phyloP scores from a whole-genome alignment of 1,140 invertebrate genomes.

The Bombus confusus region DNA sequence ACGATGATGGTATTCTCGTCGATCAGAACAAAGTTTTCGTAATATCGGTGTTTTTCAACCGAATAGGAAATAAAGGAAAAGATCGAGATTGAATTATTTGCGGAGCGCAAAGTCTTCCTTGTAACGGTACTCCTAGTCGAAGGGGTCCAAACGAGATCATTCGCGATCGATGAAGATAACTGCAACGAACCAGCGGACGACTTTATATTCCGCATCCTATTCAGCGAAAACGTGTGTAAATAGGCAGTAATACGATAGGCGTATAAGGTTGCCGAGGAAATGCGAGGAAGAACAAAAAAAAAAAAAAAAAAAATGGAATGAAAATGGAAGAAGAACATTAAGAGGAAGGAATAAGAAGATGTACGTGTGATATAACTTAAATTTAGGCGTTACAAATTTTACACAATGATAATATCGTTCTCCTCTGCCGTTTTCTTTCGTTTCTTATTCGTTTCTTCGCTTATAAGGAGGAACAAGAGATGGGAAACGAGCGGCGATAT shows the following conservation, averaged over 20 bases:
- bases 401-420: constrained; percentile 51
- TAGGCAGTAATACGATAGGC: constrained; percentile 70
- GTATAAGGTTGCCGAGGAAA: constrained; percentile 73
- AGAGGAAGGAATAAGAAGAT: background rate
- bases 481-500: background rate
- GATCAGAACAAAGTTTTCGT: background rate
- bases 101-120: constrained; percentile 68
- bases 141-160: constrained; percentile 23
- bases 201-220: constrained; percentile 74
- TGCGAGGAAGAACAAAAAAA: constrained; percentile 65
- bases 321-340: background rate
- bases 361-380: constrained; percentile 74
- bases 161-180: constrained; percentile 57
- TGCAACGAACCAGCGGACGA: constrained; percentile 73
- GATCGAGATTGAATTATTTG: constrained; percentile 64
- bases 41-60: background rate
- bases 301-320: too few species aligned
- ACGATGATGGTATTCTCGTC: constrained; percentile 18
- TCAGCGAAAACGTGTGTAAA: constrained; percentile 75
- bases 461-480: too few species aligned
- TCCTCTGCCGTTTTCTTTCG: constrained; percentile 62
- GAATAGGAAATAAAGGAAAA: background rate
- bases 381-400: constrained; percentile 62
- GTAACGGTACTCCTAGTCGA: background rate
- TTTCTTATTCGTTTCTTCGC: constrained; percentile 53